phyloP scores from a whole-genome alignment of 2,113 vertebrate genomes.

The Siphamia tubifer region DNA sequence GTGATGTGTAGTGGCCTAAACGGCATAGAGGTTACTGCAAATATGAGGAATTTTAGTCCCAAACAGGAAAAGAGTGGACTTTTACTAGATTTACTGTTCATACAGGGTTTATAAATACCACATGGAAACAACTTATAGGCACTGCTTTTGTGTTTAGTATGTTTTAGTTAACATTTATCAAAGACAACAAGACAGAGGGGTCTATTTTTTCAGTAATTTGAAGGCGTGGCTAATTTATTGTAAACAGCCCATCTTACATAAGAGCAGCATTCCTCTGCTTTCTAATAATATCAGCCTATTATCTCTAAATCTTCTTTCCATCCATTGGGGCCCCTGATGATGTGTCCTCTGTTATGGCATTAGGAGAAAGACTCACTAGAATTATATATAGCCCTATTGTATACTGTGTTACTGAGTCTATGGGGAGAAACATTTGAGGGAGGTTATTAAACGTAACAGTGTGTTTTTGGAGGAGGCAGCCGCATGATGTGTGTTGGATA shows the following conservation, averaged over 20 bases:
- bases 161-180: neutral
- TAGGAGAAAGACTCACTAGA: conserved; percentile 6
- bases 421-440: conserved; percentile 31
- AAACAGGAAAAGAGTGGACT: neutral
- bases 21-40: neutral
- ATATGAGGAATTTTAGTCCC: neutral
- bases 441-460: conserved; percentile 29
- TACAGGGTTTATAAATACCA: neutral
- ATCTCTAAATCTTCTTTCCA: conserved; percentile 60
- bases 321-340: conserved; percentile 10
- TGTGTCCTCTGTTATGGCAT: conserved; percentile 31
- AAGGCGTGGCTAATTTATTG: neutral
- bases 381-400: conserved; percentile 30
- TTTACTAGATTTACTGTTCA: conserved; percentile 7
- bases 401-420: conserved; percentile 15
- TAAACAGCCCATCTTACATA: conserved; percentile 46
- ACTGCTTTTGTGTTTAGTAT: neutral
- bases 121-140: neutral
- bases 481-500: conserved; percentile 64
- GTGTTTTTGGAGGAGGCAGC: conserved; percentile 37
- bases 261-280: conserved; percentile 40
- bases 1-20: conserved; percentile 22
- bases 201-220: no score
- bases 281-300: conserved; percentile 57
- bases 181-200: neutral